Evolutionary conservation across 2,888 invertebrate genomes (phyloP), one percentile per base, ranked within the genome.

Genomic region (Helicoverpa assulta): DNA sequence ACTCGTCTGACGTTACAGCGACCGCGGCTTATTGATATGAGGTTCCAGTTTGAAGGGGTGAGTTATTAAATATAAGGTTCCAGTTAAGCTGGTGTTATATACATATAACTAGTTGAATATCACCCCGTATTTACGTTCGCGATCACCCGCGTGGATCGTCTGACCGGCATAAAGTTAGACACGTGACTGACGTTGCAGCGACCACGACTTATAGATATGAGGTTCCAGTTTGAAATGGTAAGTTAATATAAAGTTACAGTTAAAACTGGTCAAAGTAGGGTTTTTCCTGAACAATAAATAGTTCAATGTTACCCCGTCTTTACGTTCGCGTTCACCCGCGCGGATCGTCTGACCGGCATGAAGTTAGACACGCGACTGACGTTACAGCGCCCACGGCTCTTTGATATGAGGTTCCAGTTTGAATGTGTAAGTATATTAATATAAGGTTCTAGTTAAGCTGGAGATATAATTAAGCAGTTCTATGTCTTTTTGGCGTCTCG

Each of bases 281-380:
- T 29, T 29, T 29, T 29, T n/a, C n/a, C n/a, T n/a, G n/a, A n/a
- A n/a, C n/a, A n/a, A n/a, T n/a, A n/a, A n/a, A n/a, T n/a, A n/a
- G n/a, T n/a, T n/a, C n/a, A n/a, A n/a, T n/a, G n/a, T n/a, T n/a
- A 95, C 43, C 96, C 97, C 29, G 97, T 97, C 5, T 96, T 98
- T 21, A 96, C 97, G 26, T 94, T 97, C 61, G 93, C 96, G 6
- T 96, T 97, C 83, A 96, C 96, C 0, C 96, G 96, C 50, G 96
- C 97, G 0, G 96, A 96, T 72, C 96, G 96, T 21, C 95, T 96
- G 59, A 97, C 97, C 68, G 96, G 96, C 57, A 90, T 96, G 71
- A 96, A 96, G 87, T 86, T 98, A 73, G 95, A 96, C 87, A 97
- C 97, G 0, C 95, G 96, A 55, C 86, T 98, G 14, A 96, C 97